phyloP scores from a whole-genome alignment of 2,113 vertebrate genomes.

The Semnopithecus entellus region DNA sequence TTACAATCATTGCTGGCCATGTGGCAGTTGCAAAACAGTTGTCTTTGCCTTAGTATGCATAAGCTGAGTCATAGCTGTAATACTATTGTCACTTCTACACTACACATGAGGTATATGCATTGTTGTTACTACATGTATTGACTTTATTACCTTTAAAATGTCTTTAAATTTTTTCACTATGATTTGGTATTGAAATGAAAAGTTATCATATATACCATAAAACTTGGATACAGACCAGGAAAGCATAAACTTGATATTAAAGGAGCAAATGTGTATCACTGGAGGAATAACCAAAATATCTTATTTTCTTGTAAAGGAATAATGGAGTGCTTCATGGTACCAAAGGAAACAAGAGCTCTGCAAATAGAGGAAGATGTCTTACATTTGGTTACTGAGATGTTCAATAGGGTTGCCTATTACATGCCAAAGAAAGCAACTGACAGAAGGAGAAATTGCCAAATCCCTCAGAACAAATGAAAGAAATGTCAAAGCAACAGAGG shows the following conservation, averaged over 20 bases:
- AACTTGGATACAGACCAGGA: background rate
- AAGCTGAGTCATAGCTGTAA: background rate
- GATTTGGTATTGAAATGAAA: conserved; percentile 33
- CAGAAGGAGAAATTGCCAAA: background rate
- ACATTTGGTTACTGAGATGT: background rate
- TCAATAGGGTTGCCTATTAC: background rate
- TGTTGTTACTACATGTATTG: background rate
- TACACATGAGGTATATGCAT: background rate
- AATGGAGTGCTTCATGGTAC: background rate
- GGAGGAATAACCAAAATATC: background rate
- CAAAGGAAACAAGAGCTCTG: background rate
- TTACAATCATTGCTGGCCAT: background rate
- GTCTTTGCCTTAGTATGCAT: background rate
- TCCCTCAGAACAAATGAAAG: background rate
- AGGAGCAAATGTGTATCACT: background rate
- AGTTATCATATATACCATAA: background rate
- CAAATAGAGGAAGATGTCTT: background rate
- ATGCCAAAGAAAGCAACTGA: background rate
- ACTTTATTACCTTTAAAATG: background rate
- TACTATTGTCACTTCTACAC: background rate
- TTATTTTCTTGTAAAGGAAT: background rate
- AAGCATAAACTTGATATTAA: background rate
- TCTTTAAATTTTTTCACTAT: background rate
- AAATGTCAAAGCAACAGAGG: background rate
- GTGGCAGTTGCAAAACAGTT: background rate